These are phyloP conservation scores for Bombus turneri DNA, from an alignment of 1,140 invertebrate genomes.

Conservation along the genomic window DNA sequence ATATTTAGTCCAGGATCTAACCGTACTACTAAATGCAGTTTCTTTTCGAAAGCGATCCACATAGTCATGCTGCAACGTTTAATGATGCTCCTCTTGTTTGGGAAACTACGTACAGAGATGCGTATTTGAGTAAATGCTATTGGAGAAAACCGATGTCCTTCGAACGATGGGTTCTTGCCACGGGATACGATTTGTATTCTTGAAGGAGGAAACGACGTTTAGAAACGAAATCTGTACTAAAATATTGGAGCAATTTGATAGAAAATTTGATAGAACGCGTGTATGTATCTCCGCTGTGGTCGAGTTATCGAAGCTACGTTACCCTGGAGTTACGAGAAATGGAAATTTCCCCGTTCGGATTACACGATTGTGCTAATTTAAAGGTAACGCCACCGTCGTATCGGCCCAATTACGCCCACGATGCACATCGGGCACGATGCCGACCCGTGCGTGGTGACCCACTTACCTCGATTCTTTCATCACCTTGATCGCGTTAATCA, in stretches of 20 bases:
- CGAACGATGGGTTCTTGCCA: not conserved
- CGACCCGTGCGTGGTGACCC: conserved; percentile 46
- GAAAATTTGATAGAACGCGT: conserved; percentile 27
- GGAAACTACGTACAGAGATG: not conserved
- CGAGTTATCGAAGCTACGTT: conserved; percentile 1
- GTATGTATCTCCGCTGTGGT: not conserved
- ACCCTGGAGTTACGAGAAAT: conserved; percentile 20
- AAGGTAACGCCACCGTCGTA: conserved; percentile 21
- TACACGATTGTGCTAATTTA: conserved; percentile 42
- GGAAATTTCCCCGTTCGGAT: conserved; percentile 28
- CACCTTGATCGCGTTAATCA: conserved; percentile 57
- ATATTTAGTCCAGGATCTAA: not conserved
- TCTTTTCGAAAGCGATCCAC: conserved; percentile 25
- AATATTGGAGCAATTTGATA: conserved; percentile 11
- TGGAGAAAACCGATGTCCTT: not conserved
- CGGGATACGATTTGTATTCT: not conserved
- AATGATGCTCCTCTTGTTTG: not conserved
- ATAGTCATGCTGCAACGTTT: not conserved
- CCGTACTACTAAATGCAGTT: not conserved
- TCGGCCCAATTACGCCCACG: conserved; percentile 59
- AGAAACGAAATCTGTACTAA: conserved; percentile 44
- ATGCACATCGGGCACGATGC: conserved; percentile 46
- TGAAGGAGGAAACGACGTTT: not conserved
- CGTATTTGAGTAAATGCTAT: not conserved
- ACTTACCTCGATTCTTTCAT: conserved; percentile 61